Evolutionary conservation across 2,797 vertebrate species (phyloP).

Genomic region (Gambusia yucatana): DNA sequence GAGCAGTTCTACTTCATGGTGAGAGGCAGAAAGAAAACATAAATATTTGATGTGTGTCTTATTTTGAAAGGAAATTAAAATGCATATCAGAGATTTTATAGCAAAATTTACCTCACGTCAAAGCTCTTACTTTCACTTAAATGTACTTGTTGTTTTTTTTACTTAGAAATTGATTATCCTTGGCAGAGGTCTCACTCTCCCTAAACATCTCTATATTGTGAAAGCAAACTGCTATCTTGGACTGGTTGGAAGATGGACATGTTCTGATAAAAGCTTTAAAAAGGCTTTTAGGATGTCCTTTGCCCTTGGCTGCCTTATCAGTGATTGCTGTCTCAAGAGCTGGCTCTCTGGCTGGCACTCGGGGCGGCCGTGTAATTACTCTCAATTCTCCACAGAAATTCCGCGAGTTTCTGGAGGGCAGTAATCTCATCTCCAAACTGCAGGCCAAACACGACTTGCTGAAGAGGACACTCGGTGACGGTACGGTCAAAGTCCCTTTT

Average conservation of each 20-base stretch:
- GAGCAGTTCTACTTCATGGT: slow-evolving; percentile 99
- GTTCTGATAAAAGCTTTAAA: slow-evolving; percentile 65
- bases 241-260: slow-evolving; percentile 61
- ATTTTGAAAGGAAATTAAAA: slow-evolving; percentile 11
- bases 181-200: slow-evolving; percentile 8
- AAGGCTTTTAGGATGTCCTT: slow-evolving; percentile 39
- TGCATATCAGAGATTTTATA: neutral
- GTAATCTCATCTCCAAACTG: slow-evolving; percentile 98
- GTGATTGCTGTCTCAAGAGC: slow-evolving; percentile 59
- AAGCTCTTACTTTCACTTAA: slow-evolving; percentile 21
- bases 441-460: slow-evolving; percentile 98
- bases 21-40: slow-evolving; percentile 1
- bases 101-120: neutral
- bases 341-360: slow-evolving; percentile 41
- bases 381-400: slow-evolving; percentile 92
- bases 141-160: neutral
- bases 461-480: slow-evolving; percentile 94
- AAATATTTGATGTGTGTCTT: neutral
- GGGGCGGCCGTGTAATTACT: slow-evolving; percentile 65
- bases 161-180: slow-evolving; percentile 16
- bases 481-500: slow-evolving; percentile 68
- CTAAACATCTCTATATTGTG: slow-evolving; percentile 27
- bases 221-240: slow-evolving; percentile 38
- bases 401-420: slow-evolving; percentile 96
- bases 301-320: slow-evolving; percentile 63